Percentiles rank a stretch among this genome's conserved stretches.
These are phyloP conservation scores for Atherinomorus stipes DNA, from an alignment of 2,113 vertebrate species.

Conservation along the genomic window DNA sequence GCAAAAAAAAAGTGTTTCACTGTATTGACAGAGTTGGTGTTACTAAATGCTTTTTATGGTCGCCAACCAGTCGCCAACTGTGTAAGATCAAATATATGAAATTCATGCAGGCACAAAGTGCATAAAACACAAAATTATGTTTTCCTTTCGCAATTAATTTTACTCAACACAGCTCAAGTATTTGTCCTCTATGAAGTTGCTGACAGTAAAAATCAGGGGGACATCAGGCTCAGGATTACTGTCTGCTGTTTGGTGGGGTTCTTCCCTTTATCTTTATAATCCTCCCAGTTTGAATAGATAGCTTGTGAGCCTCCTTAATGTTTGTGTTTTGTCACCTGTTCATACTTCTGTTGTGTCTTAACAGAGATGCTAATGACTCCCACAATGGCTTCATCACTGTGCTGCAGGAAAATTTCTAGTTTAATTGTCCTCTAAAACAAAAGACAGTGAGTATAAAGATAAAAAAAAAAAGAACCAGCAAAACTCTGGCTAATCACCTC, in stretches of 20 bases:
- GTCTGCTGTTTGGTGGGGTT: conserved; percentile 35
- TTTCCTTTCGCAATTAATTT: too few species aligned
- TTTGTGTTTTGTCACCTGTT: conserved; percentile 63
- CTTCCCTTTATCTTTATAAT: conserved; percentile 47
- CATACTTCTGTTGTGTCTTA: conserved; percentile 48
- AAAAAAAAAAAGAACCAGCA: too few species aligned
- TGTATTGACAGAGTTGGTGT: too few species aligned
- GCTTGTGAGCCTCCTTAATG: conserved; percentile 51
- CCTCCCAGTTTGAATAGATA: conserved; percentile 52
- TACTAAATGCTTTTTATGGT: too few species aligned
- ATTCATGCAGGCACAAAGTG: too few species aligned
- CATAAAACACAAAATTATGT: too few species aligned
- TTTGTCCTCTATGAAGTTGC: background rate
- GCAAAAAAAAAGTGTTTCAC: too few species aligned
- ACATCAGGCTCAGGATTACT: conserved; percentile 33
- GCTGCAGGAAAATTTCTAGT: background rate
- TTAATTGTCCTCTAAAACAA: background rate
- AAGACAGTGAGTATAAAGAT: background rate
- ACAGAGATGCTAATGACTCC: conserved; percentile 8
- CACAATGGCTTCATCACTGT: background rate
- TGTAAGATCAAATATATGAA: too few species aligned
- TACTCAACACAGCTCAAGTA: background rate
- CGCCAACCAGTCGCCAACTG: too few species aligned
- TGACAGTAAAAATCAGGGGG: background rate
- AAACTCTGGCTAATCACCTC: background rate